These are phyloP conservation scores for Setophaga kirtlandii DNA, from an alignment of 2,113 vertebrate genomes.

Conservation along the genomic window DNA sequence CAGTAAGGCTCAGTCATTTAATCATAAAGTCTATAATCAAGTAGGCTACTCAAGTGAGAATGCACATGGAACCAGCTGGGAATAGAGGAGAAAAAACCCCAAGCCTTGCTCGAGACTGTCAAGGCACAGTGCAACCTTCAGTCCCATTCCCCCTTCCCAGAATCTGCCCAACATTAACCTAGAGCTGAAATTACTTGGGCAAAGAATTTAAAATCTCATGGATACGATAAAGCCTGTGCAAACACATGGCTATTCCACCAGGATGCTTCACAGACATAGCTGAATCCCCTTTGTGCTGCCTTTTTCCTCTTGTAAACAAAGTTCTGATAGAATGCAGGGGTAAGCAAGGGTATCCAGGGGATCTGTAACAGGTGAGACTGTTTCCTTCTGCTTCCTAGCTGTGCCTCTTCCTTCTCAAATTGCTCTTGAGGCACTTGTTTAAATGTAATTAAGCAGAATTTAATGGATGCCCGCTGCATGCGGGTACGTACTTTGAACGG, in stretches of 20 bases:
- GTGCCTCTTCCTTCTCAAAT: not conserved
- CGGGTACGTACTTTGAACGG: not conserved
- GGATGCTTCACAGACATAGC: rapidly evolving
- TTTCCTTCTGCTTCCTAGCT: not conserved
- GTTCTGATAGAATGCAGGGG: not conserved
- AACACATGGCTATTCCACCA: not conserved
- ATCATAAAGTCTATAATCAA: slow-evolving; percentile 38
- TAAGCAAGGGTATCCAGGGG: not conserved
- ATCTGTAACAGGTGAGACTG: not conserved
- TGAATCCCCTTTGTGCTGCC: not conserved
- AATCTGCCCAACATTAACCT: not conserved
- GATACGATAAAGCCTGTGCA: not conserved
- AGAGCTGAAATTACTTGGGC: not conserved
- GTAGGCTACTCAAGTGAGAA: not conserved
- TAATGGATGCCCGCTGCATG: not conserved
- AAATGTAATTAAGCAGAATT: not conserved
- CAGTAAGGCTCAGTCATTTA: slow-evolving; percentile 9
- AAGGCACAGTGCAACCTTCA: not conserved
- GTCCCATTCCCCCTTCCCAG: not conserved
- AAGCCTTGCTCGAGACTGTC: not conserved
- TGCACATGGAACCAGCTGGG: not conserved
- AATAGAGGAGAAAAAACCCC: not conserved
- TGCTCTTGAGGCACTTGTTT: not conserved
- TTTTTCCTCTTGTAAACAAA: not conserved
- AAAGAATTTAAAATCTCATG: not conserved